Base-by-base conservation (phyloP, 2,113 vertebrate species). In the Oenanthe oenanthe region DNA sequence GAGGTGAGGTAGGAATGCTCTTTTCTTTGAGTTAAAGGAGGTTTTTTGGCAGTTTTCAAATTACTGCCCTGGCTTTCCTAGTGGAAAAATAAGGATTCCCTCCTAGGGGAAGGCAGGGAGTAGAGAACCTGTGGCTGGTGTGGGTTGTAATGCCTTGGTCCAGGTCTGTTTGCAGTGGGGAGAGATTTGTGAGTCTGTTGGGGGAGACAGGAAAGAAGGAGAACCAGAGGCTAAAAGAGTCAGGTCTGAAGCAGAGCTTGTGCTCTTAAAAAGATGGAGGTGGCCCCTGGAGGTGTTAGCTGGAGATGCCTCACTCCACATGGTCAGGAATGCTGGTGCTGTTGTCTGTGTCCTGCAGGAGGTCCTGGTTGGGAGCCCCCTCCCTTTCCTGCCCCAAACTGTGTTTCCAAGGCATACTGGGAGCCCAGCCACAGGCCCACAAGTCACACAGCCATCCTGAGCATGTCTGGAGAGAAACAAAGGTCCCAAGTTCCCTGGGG, bases 261-360 rank as follows among this genome's bases (percentile, higher is more conserved):
- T 4, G 25, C 26, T 91, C n/a, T 40, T 15, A 7, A 1, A 34
- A 48, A 34, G 50, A 10, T n/a, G 50, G 32, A 25, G 45, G 6
- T 6, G 8, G n/a, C 48, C 28, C 38, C 18, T 40, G 12, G 19
- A 53, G 34, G 34, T 1, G 1, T 78, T 67, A 24, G 25, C 40
- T 73, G 68, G 50, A 63, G 24, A 8, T 89, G 34, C 29, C 11
- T 4, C 6, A 12, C 62, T 85, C 67, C 17, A 3, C 0, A 0
- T 7, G 17, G 18, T 50, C 3, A 0, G 5, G 50, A 54, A 50
- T 0, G 0, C 40, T 40, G 80, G 31, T 25, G 3, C 32, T 40
- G n/a, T 36, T 76, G 51, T 72, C 2, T 3, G 6, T 57, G 72
- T 54, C 28, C 51, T 57, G 45, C 63, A 42, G 56, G 72, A 65